phyloP scores from a whole-genome alignment of 2,797 vertebrate species.

The Esox masquinongy region DNA sequence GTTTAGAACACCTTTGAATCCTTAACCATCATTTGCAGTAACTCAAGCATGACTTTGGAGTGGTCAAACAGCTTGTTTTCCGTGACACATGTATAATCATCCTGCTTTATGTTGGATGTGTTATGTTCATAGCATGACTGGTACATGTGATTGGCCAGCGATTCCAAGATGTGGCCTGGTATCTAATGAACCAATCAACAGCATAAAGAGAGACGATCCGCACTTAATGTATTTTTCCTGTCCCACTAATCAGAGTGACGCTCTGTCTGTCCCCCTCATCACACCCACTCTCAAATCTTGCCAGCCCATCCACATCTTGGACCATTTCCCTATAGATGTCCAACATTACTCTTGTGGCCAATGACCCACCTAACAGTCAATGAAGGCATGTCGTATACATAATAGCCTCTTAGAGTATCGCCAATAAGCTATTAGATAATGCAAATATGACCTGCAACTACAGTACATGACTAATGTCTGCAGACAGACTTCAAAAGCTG shows the following conservation, averaged over 20 bases:
- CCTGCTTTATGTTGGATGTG: background rate
- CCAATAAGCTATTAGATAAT: background rate
- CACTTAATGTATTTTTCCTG: slow-evolving; percentile 37
- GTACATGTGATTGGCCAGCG: slow-evolving; percentile 35
- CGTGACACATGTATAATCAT: background rate
- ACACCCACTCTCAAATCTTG: slow-evolving; percentile 46
- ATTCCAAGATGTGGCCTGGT: slow-evolving; percentile 53
- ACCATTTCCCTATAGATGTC: slow-evolving; percentile 41
- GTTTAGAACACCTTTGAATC: too few relatives aligned
- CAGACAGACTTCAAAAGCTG: slow-evolving; percentile 1
- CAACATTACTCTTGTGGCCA: slow-evolving; percentile 36
- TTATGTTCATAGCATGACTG: slow-evolving; percentile 35
- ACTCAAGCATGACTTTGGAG: background rate
- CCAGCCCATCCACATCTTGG: slow-evolving; percentile 39
- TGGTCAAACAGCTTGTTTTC: slow-evolving; percentile 17
- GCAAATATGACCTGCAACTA: slow-evolving; percentile 6
- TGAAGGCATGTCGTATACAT: slow-evolving; percentile 46
- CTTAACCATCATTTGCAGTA: too few relatives aligned
- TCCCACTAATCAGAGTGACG: slow-evolving; percentile 23
- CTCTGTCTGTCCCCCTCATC: slow-evolving; percentile 36
- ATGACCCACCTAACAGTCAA: slow-evolving; percentile 51
- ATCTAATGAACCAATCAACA: slow-evolving; percentile 69
- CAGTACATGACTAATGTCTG: background rate
- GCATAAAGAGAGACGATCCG: slow-evolving; percentile 50
- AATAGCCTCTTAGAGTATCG: slow-evolving; percentile 47